These are phyloP conservation scores for Drosophila malerkotliana DNA, from an alignment of 1,140 invertebrate species.

Conservation along the genomic window DNA sequence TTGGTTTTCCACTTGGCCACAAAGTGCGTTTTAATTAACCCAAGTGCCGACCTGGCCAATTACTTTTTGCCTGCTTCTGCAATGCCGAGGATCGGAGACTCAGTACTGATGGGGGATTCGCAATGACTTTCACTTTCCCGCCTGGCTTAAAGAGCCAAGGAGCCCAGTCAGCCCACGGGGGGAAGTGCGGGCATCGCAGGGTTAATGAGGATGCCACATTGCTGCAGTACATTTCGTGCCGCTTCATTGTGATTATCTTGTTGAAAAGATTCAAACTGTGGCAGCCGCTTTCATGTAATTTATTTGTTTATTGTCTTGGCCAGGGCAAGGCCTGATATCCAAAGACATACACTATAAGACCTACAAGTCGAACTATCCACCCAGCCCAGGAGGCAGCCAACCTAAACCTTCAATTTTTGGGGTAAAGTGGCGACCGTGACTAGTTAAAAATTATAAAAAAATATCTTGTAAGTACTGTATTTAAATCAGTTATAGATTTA, in stretches of 20 bases:
- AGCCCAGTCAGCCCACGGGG: neutral
- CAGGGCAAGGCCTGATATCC: slow-evolving; percentile 42
- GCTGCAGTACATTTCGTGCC: slow-evolving; percentile 78
- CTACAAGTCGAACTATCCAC: slow-evolving; percentile 18
- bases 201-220: slow-evolving; percentile 82
- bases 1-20: slow-evolving; percentile 23
- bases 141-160: slow-evolving; percentile 5
- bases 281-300: slow-evolving; percentile 79
- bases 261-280: slow-evolving; percentile 67
- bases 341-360: slow-evolving; percentile 6
- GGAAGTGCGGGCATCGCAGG: slow-evolving; percentile 34
- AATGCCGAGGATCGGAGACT: slow-evolving; percentile 16
- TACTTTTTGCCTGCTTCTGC: slow-evolving; percentile 55
- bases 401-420: slow-evolving; percentile 26
- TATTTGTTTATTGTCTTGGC: slow-evolving; percentile 79
- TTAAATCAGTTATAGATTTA: neutral
- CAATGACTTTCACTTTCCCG: slow-evolving; percentile 77
- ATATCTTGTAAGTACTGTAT: neutral
- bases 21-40: slow-evolving; percentile 70
- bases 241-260: slow-evolving; percentile 80
- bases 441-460: neutral
- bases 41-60: slow-evolving; percentile 56
- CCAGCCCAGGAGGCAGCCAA: slow-evolving; percentile 54
- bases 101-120: slow-evolving; percentile 42
- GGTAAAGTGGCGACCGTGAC: slow-evolving; percentile 17